These are phyloP conservation scores for Leptogaster cylindrica DNA, from an alignment of 2,888 invertebrate species.

Conservation along the genomic window DNA sequence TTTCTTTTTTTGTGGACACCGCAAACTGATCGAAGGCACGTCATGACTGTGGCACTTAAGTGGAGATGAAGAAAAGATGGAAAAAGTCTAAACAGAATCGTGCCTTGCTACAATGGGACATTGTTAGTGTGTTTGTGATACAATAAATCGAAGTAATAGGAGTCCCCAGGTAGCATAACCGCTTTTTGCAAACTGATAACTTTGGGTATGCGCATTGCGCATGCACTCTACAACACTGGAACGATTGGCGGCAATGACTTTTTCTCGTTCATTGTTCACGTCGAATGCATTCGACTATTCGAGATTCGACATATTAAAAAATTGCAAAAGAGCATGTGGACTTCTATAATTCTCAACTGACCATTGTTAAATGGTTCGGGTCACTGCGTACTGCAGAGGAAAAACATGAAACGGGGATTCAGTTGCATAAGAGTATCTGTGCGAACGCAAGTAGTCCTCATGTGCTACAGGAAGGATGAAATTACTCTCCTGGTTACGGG, in stretches of 20 bases:
- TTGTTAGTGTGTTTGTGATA: conserved; percentile 18
- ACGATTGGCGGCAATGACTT: neutral
- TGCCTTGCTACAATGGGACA: conserved; percentile 23
- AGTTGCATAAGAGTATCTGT: too few species aligned
- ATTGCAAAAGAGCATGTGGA: neutral
- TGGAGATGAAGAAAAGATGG: conserved; percentile 28
- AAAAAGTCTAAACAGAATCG: conserved; percentile 27
- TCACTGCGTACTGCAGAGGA: neutral
- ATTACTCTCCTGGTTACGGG: too few species aligned
- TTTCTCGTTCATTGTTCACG: neutral
- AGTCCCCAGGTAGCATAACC: neutral
- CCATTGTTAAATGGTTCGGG: neutral
- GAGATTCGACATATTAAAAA: neutral
- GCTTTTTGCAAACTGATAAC: conserved; percentile 10
- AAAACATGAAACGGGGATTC: neutral
- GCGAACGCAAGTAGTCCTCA: too few species aligned
- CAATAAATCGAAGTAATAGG: conserved; percentile 12
- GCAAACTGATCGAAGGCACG: conserved; percentile 12
- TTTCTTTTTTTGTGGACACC: neutral
- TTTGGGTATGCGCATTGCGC: neutral
- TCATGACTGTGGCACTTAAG: conserved; percentile 18
- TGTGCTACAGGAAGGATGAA: too few species aligned
- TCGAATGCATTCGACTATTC: neutral
- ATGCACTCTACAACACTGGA: neutral
- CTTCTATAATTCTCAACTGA: neutral